Percentiles rank a stretch among this genome's conserved stretches.
Evolutionary conservation across 2,888 invertebrate species (phyloP).

Genomic region (Matsumyia berberina): DNA sequence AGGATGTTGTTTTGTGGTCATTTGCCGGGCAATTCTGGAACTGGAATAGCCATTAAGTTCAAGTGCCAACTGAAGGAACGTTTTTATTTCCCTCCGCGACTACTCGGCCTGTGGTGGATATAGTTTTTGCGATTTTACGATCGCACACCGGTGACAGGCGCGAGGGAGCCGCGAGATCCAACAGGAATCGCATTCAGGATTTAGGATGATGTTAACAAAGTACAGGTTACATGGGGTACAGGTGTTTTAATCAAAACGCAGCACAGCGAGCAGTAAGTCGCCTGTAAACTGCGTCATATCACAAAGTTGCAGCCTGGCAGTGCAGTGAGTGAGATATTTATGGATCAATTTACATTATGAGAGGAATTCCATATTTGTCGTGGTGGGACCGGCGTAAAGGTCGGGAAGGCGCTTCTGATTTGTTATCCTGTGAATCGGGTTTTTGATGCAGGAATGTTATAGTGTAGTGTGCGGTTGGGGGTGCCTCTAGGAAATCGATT

Average conservation of each 20-base stretch:
- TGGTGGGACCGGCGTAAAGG: conserved; percentile 27
- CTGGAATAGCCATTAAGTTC: conserved; percentile 71
- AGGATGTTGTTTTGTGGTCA: conserved; percentile 70
- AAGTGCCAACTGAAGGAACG: conserved; percentile 64
- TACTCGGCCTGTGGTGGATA: conserved; percentile 41
- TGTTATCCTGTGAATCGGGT: conserved; percentile 50
- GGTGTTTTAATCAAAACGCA: conserved; percentile 58
- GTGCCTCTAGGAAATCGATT: conserved; percentile 11
- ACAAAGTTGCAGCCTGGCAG: conserved; percentile 19
- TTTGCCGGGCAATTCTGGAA: conserved; percentile 69
- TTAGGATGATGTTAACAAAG: conserved; percentile 66
- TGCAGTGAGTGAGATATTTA: conserved; percentile 63
- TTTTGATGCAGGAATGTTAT: conserved; percentile 1
- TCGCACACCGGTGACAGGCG: conserved; percentile 44
- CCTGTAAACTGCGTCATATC: conserved; percentile 24
- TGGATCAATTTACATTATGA: conserved; percentile 59
- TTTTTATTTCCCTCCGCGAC: conserved; percentile 66
- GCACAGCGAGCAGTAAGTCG: conserved; percentile 6
- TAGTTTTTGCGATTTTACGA: conserved; percentile 66
- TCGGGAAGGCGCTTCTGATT: conserved; percentile 36
- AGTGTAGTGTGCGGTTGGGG: conserved; percentile 16
- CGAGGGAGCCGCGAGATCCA: conserved; percentile 19
- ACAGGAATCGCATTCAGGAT: conserved; percentile 71
- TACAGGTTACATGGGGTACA: conserved; percentile 65
- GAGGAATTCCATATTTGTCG: conserved; percentile 47